Base-by-base conservation (phyloP, 2,797 vertebrate genomes). In the Sebastes steindachneri region DNA sequence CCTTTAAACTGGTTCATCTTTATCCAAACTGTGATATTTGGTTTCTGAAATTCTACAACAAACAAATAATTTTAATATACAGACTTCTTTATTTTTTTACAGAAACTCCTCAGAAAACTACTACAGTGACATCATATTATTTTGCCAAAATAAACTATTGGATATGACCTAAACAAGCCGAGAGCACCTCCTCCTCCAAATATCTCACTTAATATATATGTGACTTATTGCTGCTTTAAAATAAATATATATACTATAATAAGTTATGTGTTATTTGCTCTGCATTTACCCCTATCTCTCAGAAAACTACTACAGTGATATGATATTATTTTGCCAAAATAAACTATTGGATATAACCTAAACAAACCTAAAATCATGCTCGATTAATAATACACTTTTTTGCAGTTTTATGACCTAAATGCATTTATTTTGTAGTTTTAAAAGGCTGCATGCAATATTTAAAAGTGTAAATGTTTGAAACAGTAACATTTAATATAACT, bases 221-320 rank as follows among this genome's bases (percentile, higher is more conserved):
- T 67, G 41, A 48, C 35, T 70, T 75, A 45, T 54, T 54, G n/a
- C 17, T 71, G 58, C 25, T 48, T 74, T 60, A 75, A 80, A 88
- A 35, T 86, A 85, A 83, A 86, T 48, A 0, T 7, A 48, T 29
- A 7, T n/a, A 11, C 17, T 57, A 5, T 41, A 11, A 62, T 66
- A 4, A 65, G n/a, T 5, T 37, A 41, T 21, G 48, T 80, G 26
- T 73, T 66, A 29, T 51, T 75, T 76, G 21, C 25, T 48, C 12
- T 51, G 31, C 10, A 48, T 51, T 41, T 12, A 35, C 33, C 33
- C 33, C 33, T 35, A 35, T 35, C 33, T 11, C 33, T 35, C 33
- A 35, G 33, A 35, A 35, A 35, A 35, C 10, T 35, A 35, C 33
- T 35, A 11, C 33, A 35, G 4, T 35, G 33, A 35, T 11, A 35